phyloP scores from a whole-genome alignment of 30 jellyfish, hydroid and myxozoan species.

The Rhopilema esculentum region DNA sequence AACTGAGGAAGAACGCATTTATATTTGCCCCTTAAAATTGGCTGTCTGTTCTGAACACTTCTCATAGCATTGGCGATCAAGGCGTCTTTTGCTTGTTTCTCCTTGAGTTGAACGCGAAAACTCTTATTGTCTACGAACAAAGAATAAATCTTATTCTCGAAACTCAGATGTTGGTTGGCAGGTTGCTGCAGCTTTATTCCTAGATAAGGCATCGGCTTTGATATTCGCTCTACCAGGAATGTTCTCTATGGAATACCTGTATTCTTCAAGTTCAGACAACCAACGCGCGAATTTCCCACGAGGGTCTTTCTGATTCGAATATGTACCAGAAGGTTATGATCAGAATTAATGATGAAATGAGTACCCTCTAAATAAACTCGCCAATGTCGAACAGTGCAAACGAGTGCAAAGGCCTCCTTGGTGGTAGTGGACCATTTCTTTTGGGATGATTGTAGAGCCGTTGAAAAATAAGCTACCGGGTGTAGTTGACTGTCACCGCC shows the following conservation, averaged over 20 bases:
- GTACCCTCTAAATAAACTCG: conserved; percentile 59
- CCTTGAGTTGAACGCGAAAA: conserved; percentile 27
- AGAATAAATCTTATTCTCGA: neutral
- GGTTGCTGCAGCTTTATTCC: conserved; percentile 12
- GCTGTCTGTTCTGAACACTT: neutral
- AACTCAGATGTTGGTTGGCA: conserved; percentile 39
- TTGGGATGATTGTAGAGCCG: conserved; percentile 49
- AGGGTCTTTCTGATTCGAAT: conserved; percentile 53
- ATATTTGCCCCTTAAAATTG: conserved; percentile 6
- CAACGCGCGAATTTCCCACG: conserved; percentile 75
- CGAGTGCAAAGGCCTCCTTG: conserved; percentile 51
- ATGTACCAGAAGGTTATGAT: conserved; percentile 47
- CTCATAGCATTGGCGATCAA: conserved; percentile 3
- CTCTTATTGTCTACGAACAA: neutral
- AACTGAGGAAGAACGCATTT: conserved; percentile 26
- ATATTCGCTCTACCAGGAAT: conserved; percentile 42
- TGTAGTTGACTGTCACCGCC: conserved; percentile 20
- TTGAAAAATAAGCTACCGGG: conserved; percentile 50
- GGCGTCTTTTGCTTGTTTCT: conserved; percentile 35
- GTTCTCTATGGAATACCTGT: conserved; percentile 35
- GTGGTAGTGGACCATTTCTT: conserved; percentile 47
- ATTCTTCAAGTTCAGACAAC: conserved; percentile 66
- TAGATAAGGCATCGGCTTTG: conserved; percentile 65
- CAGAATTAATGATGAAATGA: conserved; percentile 32
- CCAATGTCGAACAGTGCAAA: conserved; percentile 43